phyloP scores from a whole-genome alignment of 2,113 vertebrate genomes.

The Rhinogobius similis region DNA sequence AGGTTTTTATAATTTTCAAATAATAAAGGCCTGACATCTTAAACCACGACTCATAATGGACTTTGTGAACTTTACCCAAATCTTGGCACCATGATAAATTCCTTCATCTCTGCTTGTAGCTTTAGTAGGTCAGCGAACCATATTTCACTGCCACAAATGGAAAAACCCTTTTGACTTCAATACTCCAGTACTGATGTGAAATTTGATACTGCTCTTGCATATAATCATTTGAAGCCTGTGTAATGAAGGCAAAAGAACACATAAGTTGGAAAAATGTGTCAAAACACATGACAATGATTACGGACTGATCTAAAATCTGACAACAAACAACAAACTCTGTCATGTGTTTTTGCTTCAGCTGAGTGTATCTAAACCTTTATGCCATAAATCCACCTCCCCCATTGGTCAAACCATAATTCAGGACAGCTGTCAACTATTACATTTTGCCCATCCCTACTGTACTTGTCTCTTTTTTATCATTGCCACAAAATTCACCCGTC shows the following conservation, averaged over 20 bases:
- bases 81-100: neutral
- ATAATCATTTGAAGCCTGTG: neutral
- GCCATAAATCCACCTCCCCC: slow-evolving; percentile 29
- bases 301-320: neutral
- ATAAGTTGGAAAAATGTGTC: neutral
- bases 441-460: slow-evolving; percentile 41
- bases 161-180: slow-evolving; percentile 34
- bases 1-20: too few species aligned
- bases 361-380: slow-evolving; percentile 18
- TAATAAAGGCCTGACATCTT: too few species aligned
- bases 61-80: neutral
- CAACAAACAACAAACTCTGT: neutral
- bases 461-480: slow-evolving; percentile 12
- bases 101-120: neutral
- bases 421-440: slow-evolving; percentile 74
- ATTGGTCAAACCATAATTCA: slow-evolving; percentile 40
- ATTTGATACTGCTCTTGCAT: slow-evolving; percentile 16
- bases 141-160: slow-evolving; percentile 48
- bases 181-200: slow-evolving; percentile 18
- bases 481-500: slow-evolving; percentile 47
- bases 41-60: neutral
- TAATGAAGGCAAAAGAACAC: neutral
- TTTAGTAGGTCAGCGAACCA: slow-evolving; percentile 42
- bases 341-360: neutral
- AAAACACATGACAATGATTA: neutral